Percentiles rank a stretch among this genome's conserved stretches.
These are phyloP conservation scores for Rhea americana DNA, from an alignment of 2,113 vertebrate genomes.

Conservation along the genomic window DNA sequence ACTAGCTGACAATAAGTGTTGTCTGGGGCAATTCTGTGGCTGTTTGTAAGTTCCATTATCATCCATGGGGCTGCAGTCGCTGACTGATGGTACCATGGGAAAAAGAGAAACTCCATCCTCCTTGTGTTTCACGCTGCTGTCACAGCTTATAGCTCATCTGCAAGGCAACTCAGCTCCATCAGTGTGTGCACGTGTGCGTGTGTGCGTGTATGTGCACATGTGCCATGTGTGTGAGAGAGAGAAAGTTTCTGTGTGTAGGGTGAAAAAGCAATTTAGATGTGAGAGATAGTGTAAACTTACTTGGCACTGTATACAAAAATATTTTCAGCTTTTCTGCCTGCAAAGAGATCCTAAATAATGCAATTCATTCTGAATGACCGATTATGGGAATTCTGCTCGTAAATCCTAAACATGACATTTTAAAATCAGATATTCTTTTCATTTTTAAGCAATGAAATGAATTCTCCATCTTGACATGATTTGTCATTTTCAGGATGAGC, in stretches of 20 bases:
- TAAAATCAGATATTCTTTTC: slow-evolving; percentile 50
- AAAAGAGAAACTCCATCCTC: background rate
- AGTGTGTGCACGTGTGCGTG: background rate
- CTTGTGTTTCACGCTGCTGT: background rate
- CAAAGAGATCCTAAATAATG: slow-evolving; percentile 33
- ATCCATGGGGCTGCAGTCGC: background rate
- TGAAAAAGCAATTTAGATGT: slow-evolving; percentile 43
- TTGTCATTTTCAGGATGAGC: slow-evolving; percentile 15
- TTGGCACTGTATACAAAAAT: background rate
- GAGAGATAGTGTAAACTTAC: background rate
- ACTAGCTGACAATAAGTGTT: background rate
- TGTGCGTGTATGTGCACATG: background rate
- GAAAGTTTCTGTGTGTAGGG: background rate
- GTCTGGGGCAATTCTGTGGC: background rate
- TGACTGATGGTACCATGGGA: background rate
- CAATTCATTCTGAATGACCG: slow-evolving; percentile 12
- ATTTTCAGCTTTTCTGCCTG: slow-evolving; percentile 36
- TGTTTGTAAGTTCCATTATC: background rate
- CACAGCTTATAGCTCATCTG: slow-evolving; percentile 1
- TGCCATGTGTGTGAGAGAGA: too few relatives aligned
- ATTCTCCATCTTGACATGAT: slow-evolving; percentile 13
- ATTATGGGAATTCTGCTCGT: slow-evolving; percentile 18
- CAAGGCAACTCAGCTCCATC: background rate
- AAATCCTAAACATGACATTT: slow-evolving; percentile 38
- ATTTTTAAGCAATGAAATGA: slow-evolving; percentile 50